Percentiles rank a stretch among this genome's conserved stretches.
Conservation (phyloP, 1,140 invertebrate species). For the Galleria mellonella region DNA sequence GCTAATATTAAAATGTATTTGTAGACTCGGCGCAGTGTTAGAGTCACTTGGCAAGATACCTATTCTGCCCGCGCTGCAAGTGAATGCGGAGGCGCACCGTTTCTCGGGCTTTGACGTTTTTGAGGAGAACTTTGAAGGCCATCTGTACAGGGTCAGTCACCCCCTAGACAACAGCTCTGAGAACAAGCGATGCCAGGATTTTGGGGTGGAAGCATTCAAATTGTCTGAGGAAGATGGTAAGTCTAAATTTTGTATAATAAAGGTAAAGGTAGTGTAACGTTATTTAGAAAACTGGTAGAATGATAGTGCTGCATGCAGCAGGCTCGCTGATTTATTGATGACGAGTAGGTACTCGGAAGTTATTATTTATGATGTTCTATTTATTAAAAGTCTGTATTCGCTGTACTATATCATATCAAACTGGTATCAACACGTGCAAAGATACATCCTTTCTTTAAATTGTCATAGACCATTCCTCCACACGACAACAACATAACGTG, state of each 20-base stretch:
- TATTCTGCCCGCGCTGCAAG: slow-evolving; percentile 83
- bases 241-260: slow-evolving; percentile 3
- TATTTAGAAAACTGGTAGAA: too few species aligned
- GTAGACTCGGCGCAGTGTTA: slow-evolving; percentile 85
- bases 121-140: slow-evolving; percentile 57
- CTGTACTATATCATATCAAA: too few species aligned
- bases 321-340: too few species aligned
- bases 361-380: too few species aligned
- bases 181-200: slow-evolving; percentile 45
- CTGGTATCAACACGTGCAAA: too few species aligned
- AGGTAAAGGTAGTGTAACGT: background rate
- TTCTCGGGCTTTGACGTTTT: slow-evolving; percentile 76
- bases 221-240: slow-evolving; percentile 65
- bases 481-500: too few species aligned
- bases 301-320: too few species aligned
- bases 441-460: too few species aligned
- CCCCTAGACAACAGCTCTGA: slow-evolving; percentile 44
- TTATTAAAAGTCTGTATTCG: too few species aligned
- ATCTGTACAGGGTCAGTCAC: slow-evolving; percentile 47
- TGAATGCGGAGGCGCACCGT: slow-evolving; percentile 77
- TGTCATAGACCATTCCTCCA: too few species aligned
- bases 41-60: slow-evolving; percentile 86
- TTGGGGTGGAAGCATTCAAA: slow-evolving; percentile 58
- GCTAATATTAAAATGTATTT: too few species aligned
- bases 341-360: too few species aligned